phyloP scores from a whole-genome alignment of 2,113 vertebrate genomes.

The Silurus asotus region DNA sequence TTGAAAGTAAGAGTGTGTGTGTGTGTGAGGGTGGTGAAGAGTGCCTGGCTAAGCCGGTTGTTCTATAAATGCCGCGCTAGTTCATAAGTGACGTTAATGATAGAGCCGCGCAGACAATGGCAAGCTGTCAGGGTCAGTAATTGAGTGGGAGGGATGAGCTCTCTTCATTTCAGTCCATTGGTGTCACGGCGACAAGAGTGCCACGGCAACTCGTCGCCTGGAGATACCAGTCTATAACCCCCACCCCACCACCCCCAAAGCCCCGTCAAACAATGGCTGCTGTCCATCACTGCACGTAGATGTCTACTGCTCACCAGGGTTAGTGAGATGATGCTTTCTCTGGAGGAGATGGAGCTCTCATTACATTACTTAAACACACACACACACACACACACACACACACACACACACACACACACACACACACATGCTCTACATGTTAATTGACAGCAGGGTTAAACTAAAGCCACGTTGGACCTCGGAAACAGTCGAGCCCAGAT shows the following conservation, averaged over 20 bases:
- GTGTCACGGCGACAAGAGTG: conserved; percentile 58
- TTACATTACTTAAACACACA: conserved; percentile 44
- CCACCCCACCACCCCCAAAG: not conserved
- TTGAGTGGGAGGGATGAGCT: conserved; percentile 64
- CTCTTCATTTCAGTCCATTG: conserved; percentile 61
- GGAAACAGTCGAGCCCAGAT: not conserved
- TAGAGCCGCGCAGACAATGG: conserved; percentile 61
- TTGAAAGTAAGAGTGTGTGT: not conserved
- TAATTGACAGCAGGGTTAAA: conserved; percentile 5
- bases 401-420: not conserved
- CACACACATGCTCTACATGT: conserved; percentile 19
- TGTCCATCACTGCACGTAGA: conserved; percentile 54
- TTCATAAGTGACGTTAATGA: conserved; percentile 66
- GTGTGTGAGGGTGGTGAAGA: conserved; percentile 42
- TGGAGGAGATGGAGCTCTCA: conserved; percentile 48
- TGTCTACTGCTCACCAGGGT: conserved; percentile 46
- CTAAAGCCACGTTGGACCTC: conserved; percentile 3
- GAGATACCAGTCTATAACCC: conserved; percentile 51
- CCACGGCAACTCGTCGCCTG: conserved; percentile 51
- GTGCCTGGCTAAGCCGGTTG: conserved; percentile 51
- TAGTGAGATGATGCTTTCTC: conserved; percentile 55
- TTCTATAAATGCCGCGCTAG: conserved; percentile 61
- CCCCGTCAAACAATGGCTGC: conserved; percentile 56
- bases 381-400: conserved; percentile 24
- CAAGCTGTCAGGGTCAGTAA: conserved; percentile 66